Base-by-base conservation (phyloP, 2,113 vertebrate genomes). In the Pelmatolapia mariae region DNA sequence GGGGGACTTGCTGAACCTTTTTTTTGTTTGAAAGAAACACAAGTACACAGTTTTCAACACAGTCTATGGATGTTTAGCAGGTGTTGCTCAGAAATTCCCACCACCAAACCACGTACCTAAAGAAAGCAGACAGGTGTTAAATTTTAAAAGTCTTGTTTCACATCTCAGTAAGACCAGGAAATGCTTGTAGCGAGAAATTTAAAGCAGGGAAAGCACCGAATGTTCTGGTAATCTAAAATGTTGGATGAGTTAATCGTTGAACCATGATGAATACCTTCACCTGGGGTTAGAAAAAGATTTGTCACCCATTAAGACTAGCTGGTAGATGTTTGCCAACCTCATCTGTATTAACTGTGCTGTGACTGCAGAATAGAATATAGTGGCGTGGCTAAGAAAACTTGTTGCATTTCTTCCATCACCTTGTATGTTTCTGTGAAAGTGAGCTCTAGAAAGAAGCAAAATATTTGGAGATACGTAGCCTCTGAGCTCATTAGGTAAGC, bases 1-100 rank as follows among this genome's bases (percentile, higher is more conserved):
- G 89, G 88, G 63, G 15, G 81, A 81, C 61, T 88, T 89, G 84
- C 79, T 84, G 16, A 61, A 26, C n/a, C 15, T 87, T 59, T 85
- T 22, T 31, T 59, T 88, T 85, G 68, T 84, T 79, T 11, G 56
- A 18, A 59, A 8, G 50, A 16, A 31, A 85, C 81, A 24, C 12
- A 15, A 33, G 24, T 5, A 36, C 19, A 5, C 63, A 11, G 15
- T 78, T 47, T 43, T 76, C 80, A 87, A 29, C 10, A 43, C 11
- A 50, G 29, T 19, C 52, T 8, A 18, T 24, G 18, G n/a, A 81
- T 53, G 40, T 40, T 36, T 61, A 82, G 7, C 84, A 61, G 61
- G 45, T 80, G 84, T 71, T 13, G 29, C 54, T 86, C 80, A 24
- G 36, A 82, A 88, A 87, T 71, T 50, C 31, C 4, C 9, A 2